Evolutionary conservation across 2,888 invertebrate species (phyloP), one percentile per base, ranked within the genome.

Genomic region (Cephus nigrinus): DNA sequence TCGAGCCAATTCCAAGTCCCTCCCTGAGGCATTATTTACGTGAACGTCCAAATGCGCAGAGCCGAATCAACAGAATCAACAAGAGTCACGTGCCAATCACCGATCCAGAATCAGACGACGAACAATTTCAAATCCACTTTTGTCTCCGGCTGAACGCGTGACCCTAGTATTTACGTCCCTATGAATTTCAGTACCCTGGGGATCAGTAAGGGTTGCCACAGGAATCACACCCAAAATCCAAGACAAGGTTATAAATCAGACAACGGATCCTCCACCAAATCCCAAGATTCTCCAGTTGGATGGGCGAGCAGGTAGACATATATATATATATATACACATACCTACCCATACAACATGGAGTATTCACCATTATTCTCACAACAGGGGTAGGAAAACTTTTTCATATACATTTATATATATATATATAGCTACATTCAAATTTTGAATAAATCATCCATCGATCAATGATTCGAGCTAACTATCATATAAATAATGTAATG

Each of bases 51-150:
- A 40, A 74, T 40, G 32, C 74, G 73, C 69, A 72, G 69, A 77
- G 73, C 55, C 78, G 74, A 81, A 82, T 83, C 81, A 82, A 82
- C 83, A 81, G 76, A 81, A 82, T 83, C 82, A 82, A 83, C 83
- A 80, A 82, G 77, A 55, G 55, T 55, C 55, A 55, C 55, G 55
- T 23, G 55, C 55, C 55, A 55, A 55, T 55, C 55, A 9, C 55
- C 55, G 55, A 55, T 55, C 55, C 9, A 55, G 55, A 55, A 55
- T 55, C 55, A 55, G 55, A 5, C 55, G 55, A 23, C 55, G 55
- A 5, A 55, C 55, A 55, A 55, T 55, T 55, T 55, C 23, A 55
- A 55, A 55, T 55, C 55, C 23, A 55, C 23, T 55, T 55, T 23
- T 55, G 55, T 55, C 55, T 55, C 55, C 9, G 55, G 23, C 23